These are phyloP conservation scores for Argyra leucocephala DNA, from an alignment of 2,888 invertebrate genomes.

Conservation along the genomic window DNA sequence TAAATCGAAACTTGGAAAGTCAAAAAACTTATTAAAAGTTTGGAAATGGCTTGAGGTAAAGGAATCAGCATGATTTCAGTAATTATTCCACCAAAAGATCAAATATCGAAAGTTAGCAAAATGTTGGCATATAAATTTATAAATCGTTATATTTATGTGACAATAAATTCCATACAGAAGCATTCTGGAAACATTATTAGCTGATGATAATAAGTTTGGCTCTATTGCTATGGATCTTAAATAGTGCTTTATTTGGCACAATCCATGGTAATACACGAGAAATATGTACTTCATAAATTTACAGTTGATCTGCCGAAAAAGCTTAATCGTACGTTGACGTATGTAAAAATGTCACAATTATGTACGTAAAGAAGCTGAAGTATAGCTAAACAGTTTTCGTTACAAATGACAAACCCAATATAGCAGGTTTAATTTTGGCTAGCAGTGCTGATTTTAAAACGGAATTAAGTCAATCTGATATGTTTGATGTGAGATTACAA, in stretches of 20 bases:
- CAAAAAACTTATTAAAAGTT: conserved; percentile 98
- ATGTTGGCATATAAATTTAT: conserved; percentile 99
- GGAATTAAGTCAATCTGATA: conserved; percentile 97
- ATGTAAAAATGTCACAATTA: conserved; percentile 99
- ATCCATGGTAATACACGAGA: conserved; percentile 56
- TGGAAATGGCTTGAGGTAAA: conserved; percentile 98
- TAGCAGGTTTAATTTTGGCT: conserved; percentile 93
- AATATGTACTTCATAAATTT: conserved; percentile 44
- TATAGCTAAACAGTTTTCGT: conserved; percentile 95
- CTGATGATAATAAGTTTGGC: conserved; percentile 99
- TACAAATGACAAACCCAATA: conserved; percentile 93
- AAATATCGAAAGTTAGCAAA: conserved; percentile 97
- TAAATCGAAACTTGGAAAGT: conserved; percentile 99
- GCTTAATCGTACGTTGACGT: conserved; percentile 97
- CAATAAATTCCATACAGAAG: conserved; percentile 97
- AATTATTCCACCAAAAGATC: conserved; percentile 99
- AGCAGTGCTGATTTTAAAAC: conserved; percentile 99
- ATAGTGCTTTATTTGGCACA: conserved; percentile 97
- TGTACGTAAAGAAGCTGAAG: conserved; percentile 95
- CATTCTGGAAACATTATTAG: conserved; percentile 87
- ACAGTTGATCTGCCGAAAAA: conserved; percentile 95
- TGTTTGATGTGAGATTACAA: conserved; percentile 99
- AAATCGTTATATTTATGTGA: conserved; percentile 98
- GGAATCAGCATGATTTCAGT: conserved; percentile 99
- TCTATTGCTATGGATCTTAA: conserved; percentile 99